These are phyloP conservation scores for Turritopsis rubra DNA, from an alignment of 30 jellyfish, hydroid and myxozoan genomes.

Conservation along the genomic window DNA sequence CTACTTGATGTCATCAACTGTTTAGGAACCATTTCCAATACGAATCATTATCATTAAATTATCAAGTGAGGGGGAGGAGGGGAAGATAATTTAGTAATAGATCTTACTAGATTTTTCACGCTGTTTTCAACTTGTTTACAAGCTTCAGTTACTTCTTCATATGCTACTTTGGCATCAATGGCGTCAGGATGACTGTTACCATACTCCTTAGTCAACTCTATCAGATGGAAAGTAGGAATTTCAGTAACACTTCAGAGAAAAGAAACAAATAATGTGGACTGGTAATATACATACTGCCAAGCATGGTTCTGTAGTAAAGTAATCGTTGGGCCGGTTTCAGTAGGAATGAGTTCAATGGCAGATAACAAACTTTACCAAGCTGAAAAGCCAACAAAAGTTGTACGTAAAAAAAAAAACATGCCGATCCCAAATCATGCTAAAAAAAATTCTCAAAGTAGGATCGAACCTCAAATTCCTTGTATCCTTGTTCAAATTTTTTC, in stretches of 20 bases:
- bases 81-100: neutral
- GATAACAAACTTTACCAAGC: constrained; percentile 74
- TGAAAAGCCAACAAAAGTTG: constrained; percentile 15
- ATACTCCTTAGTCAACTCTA: constrained; percentile 58
- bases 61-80: neutral
- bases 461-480: constrained; percentile 90
- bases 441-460: neutral
- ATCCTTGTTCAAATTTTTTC: constrained; percentile 51
- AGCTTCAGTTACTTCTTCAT: constrained; percentile 59
- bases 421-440: neutral
- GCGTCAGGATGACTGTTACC: constrained; percentile 42
- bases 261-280: neutral
- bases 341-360: constrained; percentile 65
- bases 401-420: neutral
- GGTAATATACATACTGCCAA: constrained; percentile 45
- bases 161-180: constrained; percentile 54
- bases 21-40: no score
- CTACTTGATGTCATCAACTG: no score
- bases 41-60: no score
- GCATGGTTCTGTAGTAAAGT: constrained; percentile 59
- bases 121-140: constrained; percentile 38
- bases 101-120: constrained; percentile 52
- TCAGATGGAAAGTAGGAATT: neutral
- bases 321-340: constrained; percentile 81
- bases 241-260: neutral